A percentile compares a stretch with the other conserved stretches of the same genome.
Evolutionary conservation across 2,888 invertebrate genomes (phyloP).

Genomic region (Seira ritae): DNA sequence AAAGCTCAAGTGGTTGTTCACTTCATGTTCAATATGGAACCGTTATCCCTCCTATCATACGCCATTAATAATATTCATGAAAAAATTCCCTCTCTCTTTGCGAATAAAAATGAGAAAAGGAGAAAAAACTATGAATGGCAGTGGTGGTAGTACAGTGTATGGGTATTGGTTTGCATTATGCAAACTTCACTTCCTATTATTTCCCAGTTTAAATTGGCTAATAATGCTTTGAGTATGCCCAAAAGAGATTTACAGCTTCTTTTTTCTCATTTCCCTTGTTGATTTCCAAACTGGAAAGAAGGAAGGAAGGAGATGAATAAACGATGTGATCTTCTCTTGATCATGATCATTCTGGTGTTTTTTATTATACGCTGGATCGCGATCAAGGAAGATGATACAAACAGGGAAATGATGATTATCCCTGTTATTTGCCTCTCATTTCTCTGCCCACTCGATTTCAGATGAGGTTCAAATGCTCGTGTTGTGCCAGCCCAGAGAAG

Average conservation of each 20-base stretch:
- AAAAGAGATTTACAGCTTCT: constrained; percentile 60
- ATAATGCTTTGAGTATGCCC: constrained; percentile 9
- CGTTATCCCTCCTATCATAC: not conserved
- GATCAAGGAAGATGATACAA: not conserved
- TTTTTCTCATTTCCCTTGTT: constrained; percentile 48
- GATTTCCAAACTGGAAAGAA: constrained; percentile 34
- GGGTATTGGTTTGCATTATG: constrained; percentile 27
- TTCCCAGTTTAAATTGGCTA: not conserved
- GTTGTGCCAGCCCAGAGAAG: not conserved
- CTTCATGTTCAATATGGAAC: not conserved
- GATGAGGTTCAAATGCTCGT: constrained; percentile 3
- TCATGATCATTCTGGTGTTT: constrained; percentile 25
- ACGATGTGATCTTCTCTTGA: constrained; percentile 41
- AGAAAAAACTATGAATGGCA: not conserved
- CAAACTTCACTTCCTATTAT: constrained; percentile 34
- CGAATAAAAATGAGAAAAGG: not conserved
- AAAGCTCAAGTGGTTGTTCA: not conserved
- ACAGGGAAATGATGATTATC: constrained; percentile 2
- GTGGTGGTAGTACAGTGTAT: too few species aligned
- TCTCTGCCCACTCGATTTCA: not conserved
- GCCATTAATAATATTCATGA: constrained; percentile 8
- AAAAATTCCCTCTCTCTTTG: not conserved
- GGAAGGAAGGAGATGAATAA: constrained; percentile 24
- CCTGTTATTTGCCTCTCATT: not conserved
- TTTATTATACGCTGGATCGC: not conserved